Evolutionary conservation across 2,797 vertebrate genomes (phyloP), one percentile per base, ranked within the genome.

Genomic region (Cyprinodon diabolis): DNA sequence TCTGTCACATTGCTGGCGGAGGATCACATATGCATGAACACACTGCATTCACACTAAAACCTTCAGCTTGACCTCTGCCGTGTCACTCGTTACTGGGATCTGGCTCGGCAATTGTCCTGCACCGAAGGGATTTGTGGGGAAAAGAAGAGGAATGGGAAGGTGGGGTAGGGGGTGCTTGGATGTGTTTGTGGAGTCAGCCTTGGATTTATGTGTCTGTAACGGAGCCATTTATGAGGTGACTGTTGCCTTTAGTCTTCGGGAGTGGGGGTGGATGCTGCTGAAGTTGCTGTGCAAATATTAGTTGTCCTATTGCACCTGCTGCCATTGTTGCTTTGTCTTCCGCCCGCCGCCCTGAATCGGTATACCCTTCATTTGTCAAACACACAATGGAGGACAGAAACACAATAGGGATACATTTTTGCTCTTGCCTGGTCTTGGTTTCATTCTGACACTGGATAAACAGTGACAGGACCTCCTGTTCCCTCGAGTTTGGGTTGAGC

Each of bases 231-330:
- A 91, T 90, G 86, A 91, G 87, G 68, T 89, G 86, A 91, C 91
- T 69, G 88, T 91, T 86, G 72, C 86, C 87, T 88, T 84, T 86
- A 92, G 88, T 88, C 86, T 88, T 88, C 57, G 7, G 66, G 90
- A 87, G 75, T 81, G 75, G 83, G 77, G 56, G 85, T 74, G 82
- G 76, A 84, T 91, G 60, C 94, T 75, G 79, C 89, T 74, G 89
- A 94, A 92, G 87, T 90, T 80, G 71, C 92, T 95, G 93, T 92
- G 94, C 92, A 94, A 95, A 94, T 92, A 94, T 93, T 94, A 87
- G 83, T 80, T 75, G 68, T 90, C 93, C 74, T 4, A 57, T 68
- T 93, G 93, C 95, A 96, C 95, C 95, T 97, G 95, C 95, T 94
- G 84, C 93, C 93, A 86, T 88, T 92, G 88, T 89, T 79, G 73